A percentile compares a stretch with the other conserved stretches of the same genome.
These are phyloP conservation scores for Aurelia sp. DNA, from an alignment of 30 jellyfish, hydroid and myxozoan genomes.

Conservation along the genomic window DNA sequence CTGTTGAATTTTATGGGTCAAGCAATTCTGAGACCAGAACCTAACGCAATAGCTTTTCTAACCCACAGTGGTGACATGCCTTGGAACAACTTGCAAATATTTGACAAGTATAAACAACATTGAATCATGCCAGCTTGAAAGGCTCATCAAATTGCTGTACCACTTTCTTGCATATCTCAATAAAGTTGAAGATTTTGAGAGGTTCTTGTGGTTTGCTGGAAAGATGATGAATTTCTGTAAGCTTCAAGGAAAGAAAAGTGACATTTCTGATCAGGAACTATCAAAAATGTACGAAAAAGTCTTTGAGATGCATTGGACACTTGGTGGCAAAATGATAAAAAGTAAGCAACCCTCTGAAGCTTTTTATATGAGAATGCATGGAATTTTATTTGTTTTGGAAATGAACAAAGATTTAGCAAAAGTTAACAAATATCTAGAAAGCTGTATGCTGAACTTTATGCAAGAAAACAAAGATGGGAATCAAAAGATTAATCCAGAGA, in stretches of 20 bases:
- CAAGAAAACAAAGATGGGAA: constrained; percentile 21
- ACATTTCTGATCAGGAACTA: neutral
- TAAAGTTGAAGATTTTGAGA: constrained; percentile 1
- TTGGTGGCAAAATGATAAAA: constrained; percentile 17
- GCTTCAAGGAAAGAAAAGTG: neutral
- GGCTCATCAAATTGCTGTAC: constrained; percentile 44
- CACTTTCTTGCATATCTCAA: constrained; percentile 52
- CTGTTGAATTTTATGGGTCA: too few relatives aligned
- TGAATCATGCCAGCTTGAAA: constrained; percentile 40
- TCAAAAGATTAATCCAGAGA: neutral
- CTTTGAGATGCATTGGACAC: constrained; percentile 70
- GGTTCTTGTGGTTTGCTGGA: constrained; percentile 33
- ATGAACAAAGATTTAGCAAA: constrained; percentile 23
- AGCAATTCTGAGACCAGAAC: too few relatives aligned
- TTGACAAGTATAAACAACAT: neutral
- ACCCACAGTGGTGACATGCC: constrained; percentile 19
- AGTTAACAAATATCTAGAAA: constrained; percentile 58
- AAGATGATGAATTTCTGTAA: constrained; percentile 16
- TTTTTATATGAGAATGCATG: constrained; percentile 13
- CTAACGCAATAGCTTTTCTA: too few relatives aligned
- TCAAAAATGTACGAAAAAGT: constrained; percentile 19
- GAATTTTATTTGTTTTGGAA: constrained; percentile 4
- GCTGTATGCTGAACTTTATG: constrained; percentile 8
- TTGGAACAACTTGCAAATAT: constrained; percentile 19
- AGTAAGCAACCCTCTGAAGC: neutral